phyloP scores from a whole-genome alignment of 2,113 vertebrate species.

The Semicossyphus pulcher region DNA sequence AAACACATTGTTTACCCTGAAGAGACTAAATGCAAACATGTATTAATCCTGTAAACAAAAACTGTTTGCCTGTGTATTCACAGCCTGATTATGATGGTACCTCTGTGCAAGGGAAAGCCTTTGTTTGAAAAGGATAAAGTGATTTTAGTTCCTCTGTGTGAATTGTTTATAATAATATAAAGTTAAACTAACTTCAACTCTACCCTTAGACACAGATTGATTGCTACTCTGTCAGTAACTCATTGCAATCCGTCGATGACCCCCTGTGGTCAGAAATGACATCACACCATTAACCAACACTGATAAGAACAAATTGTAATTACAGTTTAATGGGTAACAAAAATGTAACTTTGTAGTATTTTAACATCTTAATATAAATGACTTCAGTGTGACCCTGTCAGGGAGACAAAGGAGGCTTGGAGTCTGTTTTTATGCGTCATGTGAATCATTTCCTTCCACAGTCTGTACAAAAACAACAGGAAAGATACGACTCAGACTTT shows the following conservation, averaged over 20 bases:
- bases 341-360: background rate
- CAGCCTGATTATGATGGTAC: background rate
- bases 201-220: background rate
- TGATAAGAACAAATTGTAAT: background rate
- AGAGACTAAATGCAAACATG: background rate
- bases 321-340: background rate
- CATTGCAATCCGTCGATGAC: constrained; percentile 29
- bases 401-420: background rate
- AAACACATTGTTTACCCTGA: background rate
- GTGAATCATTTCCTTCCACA: background rate
- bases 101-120: background rate
- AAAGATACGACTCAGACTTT: background rate
- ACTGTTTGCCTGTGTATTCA: background rate
- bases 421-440: constrained; percentile 6
- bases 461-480: constrained; percentile 8
- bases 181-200: background rate
- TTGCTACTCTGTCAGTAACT: background rate
- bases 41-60: background rate
- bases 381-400: background rate
- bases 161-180: background rate
- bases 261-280: constrained; percentile 51
- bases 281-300: constrained; percentile 7
- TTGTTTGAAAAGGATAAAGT: background rate
- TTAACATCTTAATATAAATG: no score
- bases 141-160: background rate